These are phyloP conservation scores for Polyommatus icarus DNA, from an alignment of 2,888 invertebrate species.

Conservation along the genomic window DNA sequence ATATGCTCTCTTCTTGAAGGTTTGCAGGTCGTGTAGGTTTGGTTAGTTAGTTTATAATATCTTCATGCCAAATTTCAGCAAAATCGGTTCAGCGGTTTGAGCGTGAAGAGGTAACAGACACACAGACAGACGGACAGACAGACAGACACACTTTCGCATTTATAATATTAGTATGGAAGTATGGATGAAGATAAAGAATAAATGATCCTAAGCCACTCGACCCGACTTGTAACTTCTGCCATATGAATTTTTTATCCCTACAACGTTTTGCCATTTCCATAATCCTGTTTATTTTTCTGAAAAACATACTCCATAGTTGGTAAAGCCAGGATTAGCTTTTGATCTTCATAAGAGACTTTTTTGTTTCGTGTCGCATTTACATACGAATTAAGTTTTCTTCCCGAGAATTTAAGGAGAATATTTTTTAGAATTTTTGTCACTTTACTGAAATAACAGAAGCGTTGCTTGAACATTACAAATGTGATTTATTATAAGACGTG, in stretches of 20 bases:
- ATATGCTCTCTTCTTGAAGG: too few relatives aligned
- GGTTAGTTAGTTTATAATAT: too few relatives aligned
- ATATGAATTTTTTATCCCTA: neutral
- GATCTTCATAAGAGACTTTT: neutral
- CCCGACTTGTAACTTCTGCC: neutral
- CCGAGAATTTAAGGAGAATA: neutral
- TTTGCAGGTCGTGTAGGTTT: too few relatives aligned
- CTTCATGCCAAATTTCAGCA: too few relatives aligned
- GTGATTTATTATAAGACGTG: too few relatives aligned
- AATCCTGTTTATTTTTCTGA: neutral
- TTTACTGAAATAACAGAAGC: neutral
- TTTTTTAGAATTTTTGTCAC: neutral
- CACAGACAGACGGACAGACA: too few relatives aligned
- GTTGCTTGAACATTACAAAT: too few relatives aligned
- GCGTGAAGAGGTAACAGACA: too few relatives aligned
- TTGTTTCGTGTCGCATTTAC: neutral
- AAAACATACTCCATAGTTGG: neutral
- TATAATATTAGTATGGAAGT: too few relatives aligned
- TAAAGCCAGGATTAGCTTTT: neutral
- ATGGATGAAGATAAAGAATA: constrained; percentile 7
- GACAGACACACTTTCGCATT: too few relatives aligned
- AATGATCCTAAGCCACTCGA: constrained; percentile 3
- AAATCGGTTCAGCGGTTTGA: too few relatives aligned
- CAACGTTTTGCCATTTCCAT: neutral
- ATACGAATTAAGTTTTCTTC: neutral